Conservation (phyloP, 2,113 vertebrate genomes). For the Odobenus rosmarus region DNA sequence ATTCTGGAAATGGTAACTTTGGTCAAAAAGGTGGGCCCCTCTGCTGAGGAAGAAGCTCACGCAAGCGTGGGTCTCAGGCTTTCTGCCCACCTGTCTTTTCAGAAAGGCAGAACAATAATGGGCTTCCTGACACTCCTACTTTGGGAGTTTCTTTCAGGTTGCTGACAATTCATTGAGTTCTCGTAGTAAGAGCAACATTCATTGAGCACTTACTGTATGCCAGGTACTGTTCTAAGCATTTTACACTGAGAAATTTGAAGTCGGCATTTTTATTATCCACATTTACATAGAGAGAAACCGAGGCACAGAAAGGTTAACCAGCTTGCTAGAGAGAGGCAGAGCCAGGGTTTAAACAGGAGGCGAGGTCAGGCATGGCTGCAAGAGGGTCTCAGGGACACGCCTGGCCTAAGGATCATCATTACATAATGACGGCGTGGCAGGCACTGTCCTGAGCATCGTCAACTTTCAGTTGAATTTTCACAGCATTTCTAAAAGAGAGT, state of each 20-base stretch:
- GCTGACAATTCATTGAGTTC: neutral
- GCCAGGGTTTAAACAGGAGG: neutral
- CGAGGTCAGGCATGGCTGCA: accelerated
- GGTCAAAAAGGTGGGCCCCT: neutral
- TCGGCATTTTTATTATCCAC: neutral
- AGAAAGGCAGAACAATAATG: neutral
- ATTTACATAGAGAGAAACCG: neutral
- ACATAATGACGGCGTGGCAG: neutral
- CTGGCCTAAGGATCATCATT: neutral
- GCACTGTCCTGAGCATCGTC: neutral
- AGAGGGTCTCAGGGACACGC: neutral
- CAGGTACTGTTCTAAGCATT: neutral
- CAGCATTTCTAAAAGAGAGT: neutral
- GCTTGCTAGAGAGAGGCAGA: neutral
- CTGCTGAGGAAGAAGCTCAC: neutral
- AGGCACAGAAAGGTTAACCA: neutral
- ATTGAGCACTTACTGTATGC: neutral
- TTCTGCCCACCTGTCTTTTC: neutral
- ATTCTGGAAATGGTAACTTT: neutral
- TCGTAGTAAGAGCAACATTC: neutral
- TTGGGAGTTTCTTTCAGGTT: neutral
- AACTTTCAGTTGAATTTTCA: neutral
- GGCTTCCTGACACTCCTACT: neutral
- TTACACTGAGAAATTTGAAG: neutral
- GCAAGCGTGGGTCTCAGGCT: neutral